These are phyloP conservation scores for Gerris lacustris DNA, from an alignment of 2,888 invertebrate genomes.

Conservation along the genomic window DNA sequence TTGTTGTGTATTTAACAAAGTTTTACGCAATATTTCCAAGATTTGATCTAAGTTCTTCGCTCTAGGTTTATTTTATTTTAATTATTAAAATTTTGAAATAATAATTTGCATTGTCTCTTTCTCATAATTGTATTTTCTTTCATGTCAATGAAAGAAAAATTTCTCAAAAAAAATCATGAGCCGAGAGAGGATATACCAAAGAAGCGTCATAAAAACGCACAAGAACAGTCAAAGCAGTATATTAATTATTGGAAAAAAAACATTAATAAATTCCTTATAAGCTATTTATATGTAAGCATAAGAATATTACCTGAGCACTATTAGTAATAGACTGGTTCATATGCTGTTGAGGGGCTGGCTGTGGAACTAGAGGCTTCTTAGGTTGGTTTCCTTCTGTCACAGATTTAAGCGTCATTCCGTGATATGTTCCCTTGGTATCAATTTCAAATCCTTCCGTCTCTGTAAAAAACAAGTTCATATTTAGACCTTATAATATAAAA, in stretches of 20 bases:
- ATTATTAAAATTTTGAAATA: too few relatives aligned
- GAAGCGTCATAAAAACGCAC: background rate
- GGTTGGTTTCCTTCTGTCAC: slow-evolving; percentile 82
- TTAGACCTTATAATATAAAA: slow-evolving; percentile 14
- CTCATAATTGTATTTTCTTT: too few relatives aligned
- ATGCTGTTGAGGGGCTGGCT: slow-evolving; percentile 37
- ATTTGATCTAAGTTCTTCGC: too few relatives aligned
- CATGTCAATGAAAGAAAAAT: too few relatives aligned
- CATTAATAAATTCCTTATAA: too few relatives aligned
- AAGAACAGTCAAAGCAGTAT: background rate
- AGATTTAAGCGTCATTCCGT: slow-evolving; percentile 93
- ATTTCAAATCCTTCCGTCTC: slow-evolving; percentile 98
- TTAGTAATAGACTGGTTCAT: slow-evolving; percentile 26
- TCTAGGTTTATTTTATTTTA: too few relatives aligned
- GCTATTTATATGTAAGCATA: too few relatives aligned
- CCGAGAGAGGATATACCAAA: too few relatives aligned
- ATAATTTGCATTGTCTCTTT: too few relatives aligned
- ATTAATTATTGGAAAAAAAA: background rate
- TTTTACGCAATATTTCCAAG: too few relatives aligned
- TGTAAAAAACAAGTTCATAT: slow-evolving; percentile 33
- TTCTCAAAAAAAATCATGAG: too few relatives aligned
- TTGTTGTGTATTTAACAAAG: too few relatives aligned
- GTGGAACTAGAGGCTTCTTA: slow-evolving; percentile 40
- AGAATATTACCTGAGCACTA: background rate
- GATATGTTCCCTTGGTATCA: slow-evolving; percentile 96